A percentile compares a stretch with the other conserved stretches of the same genome.
Conservation (phyloP, 2,888 invertebrate species). For the Agonum fuliginosum region DNA sequence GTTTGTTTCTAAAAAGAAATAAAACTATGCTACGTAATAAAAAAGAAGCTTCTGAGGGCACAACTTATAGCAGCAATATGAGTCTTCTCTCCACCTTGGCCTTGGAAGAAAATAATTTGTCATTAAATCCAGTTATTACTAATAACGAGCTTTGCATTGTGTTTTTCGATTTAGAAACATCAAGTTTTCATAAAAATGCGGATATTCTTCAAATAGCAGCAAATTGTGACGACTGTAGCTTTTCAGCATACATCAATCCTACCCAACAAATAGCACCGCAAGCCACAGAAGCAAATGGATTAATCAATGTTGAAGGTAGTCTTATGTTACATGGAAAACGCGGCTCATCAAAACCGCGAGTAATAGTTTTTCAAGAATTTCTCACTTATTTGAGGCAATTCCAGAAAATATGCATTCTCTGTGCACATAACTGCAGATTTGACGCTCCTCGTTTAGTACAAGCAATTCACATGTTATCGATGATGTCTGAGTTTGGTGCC, state of each 20-base stretch:
- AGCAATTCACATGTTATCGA: no score
- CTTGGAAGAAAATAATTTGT: neutral
- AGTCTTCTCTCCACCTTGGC: neutral
- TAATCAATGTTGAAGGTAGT: no score
- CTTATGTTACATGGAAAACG: no score
- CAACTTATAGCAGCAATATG: neutral
- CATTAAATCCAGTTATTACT: neutral
- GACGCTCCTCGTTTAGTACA: neutral
- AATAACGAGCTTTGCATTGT: slow-evolving; percentile 2
- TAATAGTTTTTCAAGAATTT: slow-evolving; percentile 24
- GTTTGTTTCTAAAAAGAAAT: slow-evolving; percentile 51
- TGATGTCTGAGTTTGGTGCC: neutral
- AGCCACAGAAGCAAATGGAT: no score
- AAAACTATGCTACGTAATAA: slow-evolving; percentile 49
- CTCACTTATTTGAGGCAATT: neutral
- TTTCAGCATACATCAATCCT: slow-evolving; percentile 23
- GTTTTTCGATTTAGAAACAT: slow-evolving; percentile 35
- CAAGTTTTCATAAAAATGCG: neutral
- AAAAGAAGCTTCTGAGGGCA: slow-evolving; percentile 58
- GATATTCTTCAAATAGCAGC: slow-evolving; percentile 47
- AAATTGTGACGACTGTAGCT: slow-evolving; percentile 1
- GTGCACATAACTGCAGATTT: slow-evolving; percentile 14
- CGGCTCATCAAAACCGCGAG: no score
- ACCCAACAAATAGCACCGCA: neutral
- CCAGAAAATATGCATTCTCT: neutral